Evolutionary conservation across 2,113 vertebrate genomes (phyloP), one percentile per base, ranked within the genome.

Genomic region (Argyrosomus japonicus): DNA sequence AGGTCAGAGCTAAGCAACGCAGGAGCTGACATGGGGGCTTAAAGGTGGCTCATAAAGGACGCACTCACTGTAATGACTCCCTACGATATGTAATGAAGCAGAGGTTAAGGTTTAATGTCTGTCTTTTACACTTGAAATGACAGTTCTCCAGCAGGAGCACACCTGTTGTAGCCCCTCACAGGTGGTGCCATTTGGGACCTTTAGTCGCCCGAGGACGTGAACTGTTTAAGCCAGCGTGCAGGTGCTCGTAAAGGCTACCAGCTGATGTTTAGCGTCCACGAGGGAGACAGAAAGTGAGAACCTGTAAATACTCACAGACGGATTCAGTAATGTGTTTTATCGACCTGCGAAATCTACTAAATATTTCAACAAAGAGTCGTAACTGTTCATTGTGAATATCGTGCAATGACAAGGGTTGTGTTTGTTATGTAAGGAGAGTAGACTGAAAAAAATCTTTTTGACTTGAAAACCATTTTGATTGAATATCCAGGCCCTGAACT

Each of bases 371-470:
- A 58, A 60, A 77, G 32, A 48, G 36, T 70, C 10, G 0, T 32
- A 62, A 65, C 51, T 68, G 68, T 36, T 78, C 29, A 4, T 17
- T 61, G 56, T 75, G 48, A 64, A 71, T 63, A 50, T 51, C 1
- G 25, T 64, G 68, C 70, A 53, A 21, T 47, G 71, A 79, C 79
- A 17, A 48, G 8, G 32, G 51, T 21, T 36, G 21, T 79, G 71
- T 90, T 89, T 87, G 62, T 90, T 89, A 89, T 91, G 87, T 90
- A 92, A 91, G 78, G 72, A 80, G 77, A 88, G 77, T 0, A 69
- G 82, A 53, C 63, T 71, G 53, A 65, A 43, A 57, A 56, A 75
- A n/a, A 87, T 84, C 67, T 67, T 58, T 81, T 53, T 70, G 48
- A 87, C 72, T 88, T 70, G 79, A 92, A 89, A 91, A 76, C 75